These are phyloP conservation scores for Tamias sibiricus DNA, from an alignment of 2,113 vertebrate species.

Conservation along the genomic window DNA sequence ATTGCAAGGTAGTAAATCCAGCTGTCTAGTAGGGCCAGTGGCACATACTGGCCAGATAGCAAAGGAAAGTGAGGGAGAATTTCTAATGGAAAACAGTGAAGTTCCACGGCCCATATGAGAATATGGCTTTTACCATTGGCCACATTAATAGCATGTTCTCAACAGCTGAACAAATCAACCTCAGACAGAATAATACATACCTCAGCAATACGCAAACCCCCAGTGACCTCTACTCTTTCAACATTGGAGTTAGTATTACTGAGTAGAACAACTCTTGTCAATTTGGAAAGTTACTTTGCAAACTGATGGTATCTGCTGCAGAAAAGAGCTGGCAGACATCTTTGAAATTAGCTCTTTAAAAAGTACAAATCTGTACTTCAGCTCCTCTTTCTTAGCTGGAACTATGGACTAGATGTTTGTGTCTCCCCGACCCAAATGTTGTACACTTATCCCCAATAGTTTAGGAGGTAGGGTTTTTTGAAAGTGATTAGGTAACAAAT, in stretches of 20 bases:
- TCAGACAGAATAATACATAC: background rate
- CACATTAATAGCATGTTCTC: background rate
- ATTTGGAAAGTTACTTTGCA: background rate
- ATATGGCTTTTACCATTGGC: background rate
- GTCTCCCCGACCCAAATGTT: background rate
- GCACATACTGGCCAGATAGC: background rate
- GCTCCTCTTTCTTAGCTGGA: background rate
- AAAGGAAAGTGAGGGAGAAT: background rate
- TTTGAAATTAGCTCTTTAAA: background rate
- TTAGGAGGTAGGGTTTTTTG: background rate
- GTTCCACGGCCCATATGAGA: background rate
- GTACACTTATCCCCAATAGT: background rate
- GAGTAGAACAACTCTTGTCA: background rate
- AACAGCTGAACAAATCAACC: background rate
- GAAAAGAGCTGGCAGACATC: background rate
- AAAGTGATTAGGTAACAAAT: too few species aligned
- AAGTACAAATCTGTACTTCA: background rate
- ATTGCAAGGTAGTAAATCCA: background rate
- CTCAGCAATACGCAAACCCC: background rate
- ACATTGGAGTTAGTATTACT: background rate
- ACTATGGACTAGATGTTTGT: background rate
- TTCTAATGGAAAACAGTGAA: background rate
- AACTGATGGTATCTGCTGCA: background rate
- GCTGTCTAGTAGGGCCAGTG: background rate
- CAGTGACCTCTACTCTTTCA: slow-evolving; percentile 11